phyloP scores from a whole-genome alignment of 2,797 vertebrate species.

The Heteromormyrus szaboi region DNA sequence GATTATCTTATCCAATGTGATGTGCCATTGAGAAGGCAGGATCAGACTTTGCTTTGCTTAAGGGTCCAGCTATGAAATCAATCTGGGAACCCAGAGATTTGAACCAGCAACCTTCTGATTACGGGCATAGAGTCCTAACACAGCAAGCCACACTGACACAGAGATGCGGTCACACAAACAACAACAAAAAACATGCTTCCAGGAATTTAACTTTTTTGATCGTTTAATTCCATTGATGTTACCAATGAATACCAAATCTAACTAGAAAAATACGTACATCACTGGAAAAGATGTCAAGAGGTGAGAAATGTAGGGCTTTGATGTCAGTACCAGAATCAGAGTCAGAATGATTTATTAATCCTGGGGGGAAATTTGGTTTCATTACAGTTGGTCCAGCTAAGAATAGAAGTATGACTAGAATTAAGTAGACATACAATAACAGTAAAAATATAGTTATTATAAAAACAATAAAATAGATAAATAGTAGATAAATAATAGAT shows the following conservation, averaged over 20 bases:
- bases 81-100: not conserved
- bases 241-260: not conserved
- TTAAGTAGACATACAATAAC: not conserved
- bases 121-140: not conserved
- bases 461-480: not conserved
- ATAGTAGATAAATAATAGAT: not conserved
- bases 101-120: not conserved
- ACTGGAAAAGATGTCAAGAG: not conserved
- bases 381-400: not conserved
- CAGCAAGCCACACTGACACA: not conserved
- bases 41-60: not conserved
- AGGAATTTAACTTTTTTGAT: not conserved
- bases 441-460: not conserved
- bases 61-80: not conserved
- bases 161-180: not conserved
- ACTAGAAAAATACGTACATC: not conserved
- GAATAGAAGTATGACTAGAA: not conserved
- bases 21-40: not conserved
- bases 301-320: not conserved
- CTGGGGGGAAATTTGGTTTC: not conserved
- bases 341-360: not conserved
- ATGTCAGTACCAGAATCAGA: not conserved
- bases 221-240: not conserved
- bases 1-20: not conserved
- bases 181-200: not conserved